These are phyloP conservation scores for Tetranychus truncatus DNA, from an alignment of 2,888 invertebrate species.

Conservation along the genomic window DNA sequence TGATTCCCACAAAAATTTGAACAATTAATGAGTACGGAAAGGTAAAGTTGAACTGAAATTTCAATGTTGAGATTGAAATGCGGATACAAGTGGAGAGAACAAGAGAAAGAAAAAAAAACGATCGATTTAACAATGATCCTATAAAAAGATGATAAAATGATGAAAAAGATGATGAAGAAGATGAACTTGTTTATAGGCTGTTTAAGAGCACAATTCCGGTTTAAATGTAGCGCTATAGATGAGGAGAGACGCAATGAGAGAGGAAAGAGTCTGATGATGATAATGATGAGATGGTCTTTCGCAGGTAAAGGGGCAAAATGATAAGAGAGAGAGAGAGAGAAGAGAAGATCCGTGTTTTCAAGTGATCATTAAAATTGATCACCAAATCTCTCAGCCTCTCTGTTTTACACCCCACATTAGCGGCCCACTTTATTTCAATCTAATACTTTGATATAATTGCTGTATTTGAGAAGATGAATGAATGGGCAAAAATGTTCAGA, in stretches of 20 bases:
- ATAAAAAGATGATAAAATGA: background rate
- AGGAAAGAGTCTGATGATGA: background rate
- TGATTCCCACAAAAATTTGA: too few relatives aligned
- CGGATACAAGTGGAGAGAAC: background rate
- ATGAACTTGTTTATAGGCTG: slow-evolving; percentile 3
- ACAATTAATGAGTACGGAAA: too few relatives aligned
- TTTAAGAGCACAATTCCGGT: background rate
- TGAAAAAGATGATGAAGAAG: background rate
- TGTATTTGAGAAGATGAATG: background rate
- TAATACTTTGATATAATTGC: background rate
- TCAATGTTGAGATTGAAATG: background rate
- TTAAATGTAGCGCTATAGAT: background rate
- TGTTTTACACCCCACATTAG: background rate
- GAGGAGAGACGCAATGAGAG: slow-evolving; percentile 7
- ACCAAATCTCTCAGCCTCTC: background rate
- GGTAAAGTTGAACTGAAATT: background rate
- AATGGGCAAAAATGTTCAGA: background rate
- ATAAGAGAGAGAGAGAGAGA: background rate
- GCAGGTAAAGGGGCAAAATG: background rate
- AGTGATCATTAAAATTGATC: background rate
- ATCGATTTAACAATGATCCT: slow-evolving; percentile 5
- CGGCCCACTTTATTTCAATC: background rate
- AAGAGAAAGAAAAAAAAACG: background rate
- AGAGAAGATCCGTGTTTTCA: background rate
- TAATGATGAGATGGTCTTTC: background rate